Percentiles rank a stretch among this genome's conserved stretches.
Conservation (phyloP, 2,888 invertebrate genomes). For the Adelphocoris suturalis region DNA sequence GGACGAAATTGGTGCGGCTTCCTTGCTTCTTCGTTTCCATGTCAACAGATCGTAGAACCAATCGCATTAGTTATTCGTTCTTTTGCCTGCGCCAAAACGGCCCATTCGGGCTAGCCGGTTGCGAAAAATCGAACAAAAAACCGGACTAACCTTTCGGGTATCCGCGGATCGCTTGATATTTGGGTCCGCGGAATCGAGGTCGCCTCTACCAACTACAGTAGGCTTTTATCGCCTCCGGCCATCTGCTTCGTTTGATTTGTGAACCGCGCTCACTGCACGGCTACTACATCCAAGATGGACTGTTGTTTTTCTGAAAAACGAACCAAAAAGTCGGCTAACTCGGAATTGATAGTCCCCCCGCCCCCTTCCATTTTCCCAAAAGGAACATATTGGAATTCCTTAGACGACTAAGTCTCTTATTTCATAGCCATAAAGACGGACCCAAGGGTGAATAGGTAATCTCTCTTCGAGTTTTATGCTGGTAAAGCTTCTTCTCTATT, state of each 20-base stretch:
- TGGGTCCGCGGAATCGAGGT: slow-evolving; percentile 50
- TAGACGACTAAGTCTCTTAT: neutral
- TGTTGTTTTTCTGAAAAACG: neutral
- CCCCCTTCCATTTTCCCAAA: neutral
- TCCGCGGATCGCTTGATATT: slow-evolving; percentile 54
- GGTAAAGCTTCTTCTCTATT: too few species aligned
- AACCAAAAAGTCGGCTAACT: neutral
- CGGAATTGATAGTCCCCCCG: neutral
- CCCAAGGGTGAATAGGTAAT: too few species aligned
- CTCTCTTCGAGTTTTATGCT: too few species aligned
- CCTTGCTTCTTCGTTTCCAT: neutral
- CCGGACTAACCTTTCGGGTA: slow-evolving; percentile 42
- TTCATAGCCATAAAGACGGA: neutral
- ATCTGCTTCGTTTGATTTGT: slow-evolving; percentile 29
- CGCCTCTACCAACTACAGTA: neutral
- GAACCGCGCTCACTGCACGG: slow-evolving; percentile 18
- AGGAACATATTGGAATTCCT: neutral
- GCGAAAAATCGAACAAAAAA: slow-evolving; percentile 17
- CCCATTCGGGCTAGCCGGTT: neutral
- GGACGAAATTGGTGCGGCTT: neutral
- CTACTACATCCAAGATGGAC: slow-evolving; percentile 39
- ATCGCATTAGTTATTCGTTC: neutral
- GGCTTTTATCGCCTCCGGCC: slow-evolving; percentile 38
- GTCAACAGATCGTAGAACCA: neutral
- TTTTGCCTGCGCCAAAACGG: neutral